A percentile compares a stretch with the other conserved stretches of the same genome.
Conservation (phyloP, 2,797 vertebrate species). For the Distichodus sexfasciatus region DNA sequence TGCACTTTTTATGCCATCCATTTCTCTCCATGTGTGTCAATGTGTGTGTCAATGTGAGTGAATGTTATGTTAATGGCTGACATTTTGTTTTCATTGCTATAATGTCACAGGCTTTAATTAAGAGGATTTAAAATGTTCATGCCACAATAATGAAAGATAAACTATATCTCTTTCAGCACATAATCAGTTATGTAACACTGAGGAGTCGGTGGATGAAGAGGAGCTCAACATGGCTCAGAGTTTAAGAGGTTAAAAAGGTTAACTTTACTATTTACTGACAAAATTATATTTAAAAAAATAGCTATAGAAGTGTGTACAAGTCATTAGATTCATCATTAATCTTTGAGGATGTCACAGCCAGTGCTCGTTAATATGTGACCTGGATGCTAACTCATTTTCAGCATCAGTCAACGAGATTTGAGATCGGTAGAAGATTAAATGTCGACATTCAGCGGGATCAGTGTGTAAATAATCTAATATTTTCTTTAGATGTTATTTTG, state of each 20-base stretch:
- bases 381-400: neutral
- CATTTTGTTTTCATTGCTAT: conserved; percentile 20
- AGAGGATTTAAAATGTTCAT: conserved; percentile 25
- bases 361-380: neutral
- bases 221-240: too few species aligned
- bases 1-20: too few species aligned
- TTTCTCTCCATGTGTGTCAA: too few species aligned
- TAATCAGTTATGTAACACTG: conserved; percentile 10
- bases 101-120: conserved; percentile 28
- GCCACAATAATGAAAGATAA: conserved; percentile 33
- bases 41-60: neutral
- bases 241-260: too few species aligned
- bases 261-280: too few species aligned
- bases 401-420: neutral
- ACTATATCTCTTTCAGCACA: conserved; percentile 24
- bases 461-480: conserved; percentile 16
- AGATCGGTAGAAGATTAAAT: neutral
- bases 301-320: neutral
- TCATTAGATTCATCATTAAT: neutral
- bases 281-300: neutral
- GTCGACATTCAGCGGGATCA: neutral
- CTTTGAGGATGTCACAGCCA: neutral
- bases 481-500: neutral
- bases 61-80: conserved; percentile 15
- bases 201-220: too few species aligned